Base-by-base conservation (phyloP, 2,797 vertebrate genomes). In the Lophotriccus pileatus region DNA sequence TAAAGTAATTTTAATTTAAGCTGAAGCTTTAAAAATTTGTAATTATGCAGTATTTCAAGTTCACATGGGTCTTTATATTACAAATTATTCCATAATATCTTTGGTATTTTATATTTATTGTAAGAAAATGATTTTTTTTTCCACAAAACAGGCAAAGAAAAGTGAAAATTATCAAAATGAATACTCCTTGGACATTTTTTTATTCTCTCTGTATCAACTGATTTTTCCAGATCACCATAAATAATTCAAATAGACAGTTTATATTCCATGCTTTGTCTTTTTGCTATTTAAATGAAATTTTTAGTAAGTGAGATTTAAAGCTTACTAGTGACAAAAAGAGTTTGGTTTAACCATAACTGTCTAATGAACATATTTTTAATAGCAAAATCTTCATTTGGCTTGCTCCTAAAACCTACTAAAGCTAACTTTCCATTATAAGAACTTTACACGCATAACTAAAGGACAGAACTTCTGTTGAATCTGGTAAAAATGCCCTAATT, bases 161-260 rank as follows among this genome's bases (percentile, higher is more conserved):
- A 55, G 43, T 59, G 58, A 75, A 80, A 91, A 87, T 50, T 89
- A 58, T 58, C 49, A 72, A 36, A 81, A 85, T 19, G 19, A 92
- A 62, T 83, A 44, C 8, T 89, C 36, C 47, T 83, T 78, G 39
- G 62, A 47, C 36, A 66, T 68, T 60, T 34, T 47, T 47, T 83
- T 77, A 17, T 85, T 95, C 50, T 81, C n/a, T 89, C 32, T 69
- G 27, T 73, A 85, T 85, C 78, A 81, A 73, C 83, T 87, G 79
- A 22, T 80, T 93, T 95, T 89, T 89, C 43, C 46, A 89, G 55
- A 83, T 89, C 58, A 78, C 25, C 10, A 60, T 78, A 58, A 95
- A 84, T 84, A 94, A 92, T 95, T 94, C 66, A 95, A 77, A 74
- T 43, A 79, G 49, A 84, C 36, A 58, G 19, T 89, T 90, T 85